phyloP scores from a whole-genome alignment of 2,113 vertebrate genomes.

The Hassar affinis region DNA sequence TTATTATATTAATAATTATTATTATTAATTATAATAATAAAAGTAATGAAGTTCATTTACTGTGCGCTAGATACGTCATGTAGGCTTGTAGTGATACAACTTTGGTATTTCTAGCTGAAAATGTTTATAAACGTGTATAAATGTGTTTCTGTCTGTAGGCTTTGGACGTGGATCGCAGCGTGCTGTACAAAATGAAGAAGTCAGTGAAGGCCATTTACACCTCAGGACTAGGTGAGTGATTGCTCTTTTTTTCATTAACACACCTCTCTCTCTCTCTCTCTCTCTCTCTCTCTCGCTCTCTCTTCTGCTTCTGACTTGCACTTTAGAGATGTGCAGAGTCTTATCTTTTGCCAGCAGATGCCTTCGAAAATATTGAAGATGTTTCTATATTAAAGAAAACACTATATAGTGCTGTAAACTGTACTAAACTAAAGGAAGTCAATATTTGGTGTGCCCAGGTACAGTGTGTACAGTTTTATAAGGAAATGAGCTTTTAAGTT shows the following conservation, averaged over 20 bases:
- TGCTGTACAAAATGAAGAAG: slow-evolving; percentile 99
- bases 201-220: slow-evolving; percentile 97
- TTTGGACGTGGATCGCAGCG: slow-evolving; percentile 93
- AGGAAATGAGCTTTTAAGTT: too few relatives aligned
- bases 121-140: neutral
- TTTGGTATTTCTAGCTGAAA: neutral
- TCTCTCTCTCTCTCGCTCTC: neutral
- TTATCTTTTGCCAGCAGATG: neutral
- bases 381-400: too few relatives aligned
- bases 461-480: too few relatives aligned
- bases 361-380: too few relatives aligned
- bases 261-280: neutral
- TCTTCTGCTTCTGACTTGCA: neutral
- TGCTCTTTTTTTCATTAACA: slow-evolving; percentile 30
- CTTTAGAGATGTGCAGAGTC: neutral
- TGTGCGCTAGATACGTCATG: neutral
- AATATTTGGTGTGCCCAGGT: too few relatives aligned
- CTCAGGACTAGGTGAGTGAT: slow-evolving; percentile 90
- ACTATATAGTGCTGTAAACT: too few relatives aligned
- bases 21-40: too few relatives aligned
- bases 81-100: neutral
- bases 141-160: slow-evolving; percentile 71
- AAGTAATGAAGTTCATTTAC: neutral
- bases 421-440: too few relatives aligned
- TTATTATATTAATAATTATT: too few relatives aligned